Percentiles rank a stretch among this genome's conserved stretches.
Evolutionary conservation across 2,888 invertebrate species (phyloP).

Genomic region (Calameuta idolon): DNA sequence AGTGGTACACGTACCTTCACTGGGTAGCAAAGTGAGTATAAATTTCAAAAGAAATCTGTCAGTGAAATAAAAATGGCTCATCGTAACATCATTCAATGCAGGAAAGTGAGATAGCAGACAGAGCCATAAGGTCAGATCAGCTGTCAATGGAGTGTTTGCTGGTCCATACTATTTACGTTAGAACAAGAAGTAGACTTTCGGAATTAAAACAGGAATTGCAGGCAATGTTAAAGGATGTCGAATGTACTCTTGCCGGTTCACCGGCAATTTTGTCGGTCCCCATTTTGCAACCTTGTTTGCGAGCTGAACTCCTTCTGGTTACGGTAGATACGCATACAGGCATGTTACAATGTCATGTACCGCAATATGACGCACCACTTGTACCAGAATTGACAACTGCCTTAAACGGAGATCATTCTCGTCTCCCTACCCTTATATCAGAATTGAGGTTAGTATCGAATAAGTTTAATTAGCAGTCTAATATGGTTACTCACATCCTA

Average conservation of each 20-base stretch:
- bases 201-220: slow-evolving; percentile 85
- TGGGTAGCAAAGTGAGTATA: slow-evolving; percentile 75
- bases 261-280: slow-evolving; percentile 94
- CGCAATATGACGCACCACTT: slow-evolving; percentile 85
- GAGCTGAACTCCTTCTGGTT: slow-evolving; percentile 91
- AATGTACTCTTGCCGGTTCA: slow-evolving; percentile 88
- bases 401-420: slow-evolving; percentile 79
- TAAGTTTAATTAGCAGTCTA: background rate
- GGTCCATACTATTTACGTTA: slow-evolving; percentile 94
- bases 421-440: slow-evolving; percentile 76
- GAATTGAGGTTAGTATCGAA: slow-evolving; percentile 71
- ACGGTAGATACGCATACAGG: slow-evolving; percentile 96
- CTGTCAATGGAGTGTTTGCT: slow-evolving; percentile 95
- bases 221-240: slow-evolving; percentile 77
- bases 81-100: slow-evolving; percentile 35
- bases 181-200: slow-evolving; percentile 85
- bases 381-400: slow-evolving; percentile 85
- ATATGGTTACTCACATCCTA: background rate
- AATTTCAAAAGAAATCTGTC: slow-evolving; percentile 67
- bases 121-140: slow-evolving; percentile 88
- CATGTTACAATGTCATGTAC: slow-evolving; percentile 90
- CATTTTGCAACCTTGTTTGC: slow-evolving; percentile 87
- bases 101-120: slow-evolving; percentile 78
- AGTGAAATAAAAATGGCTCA: background rate
- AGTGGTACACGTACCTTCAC: slow-evolving; percentile 76